A percentile compares a stretch with the other conserved stretches of the same genome.
Conservation (phyloP, 2,888 invertebrate species). For the Nemoura dubitans region DNA sequence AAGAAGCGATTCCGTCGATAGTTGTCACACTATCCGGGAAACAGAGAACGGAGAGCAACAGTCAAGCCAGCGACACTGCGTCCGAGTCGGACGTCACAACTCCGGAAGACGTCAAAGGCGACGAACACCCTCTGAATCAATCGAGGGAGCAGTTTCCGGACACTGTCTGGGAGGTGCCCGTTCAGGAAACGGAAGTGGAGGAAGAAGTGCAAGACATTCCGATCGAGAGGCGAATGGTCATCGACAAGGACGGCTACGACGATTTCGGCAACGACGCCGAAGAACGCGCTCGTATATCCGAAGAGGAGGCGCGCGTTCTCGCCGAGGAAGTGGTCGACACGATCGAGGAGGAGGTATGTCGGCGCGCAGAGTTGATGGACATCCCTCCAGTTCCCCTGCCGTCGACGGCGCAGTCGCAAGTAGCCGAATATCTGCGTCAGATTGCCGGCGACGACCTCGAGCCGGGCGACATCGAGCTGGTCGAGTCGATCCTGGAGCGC, state of each 20-base stretch:
- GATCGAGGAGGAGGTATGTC: constrained; percentile 65
- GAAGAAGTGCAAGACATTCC: constrained; percentile 58
- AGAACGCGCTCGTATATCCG: constrained; percentile 57
- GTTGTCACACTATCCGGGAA: constrained; percentile 60
- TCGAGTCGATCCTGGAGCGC: constrained; percentile 63
- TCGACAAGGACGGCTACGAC: constrained; percentile 57
- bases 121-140: constrained; percentile 50
- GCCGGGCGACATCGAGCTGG: constrained; percentile 61
- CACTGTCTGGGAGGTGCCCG: constrained; percentile 64
- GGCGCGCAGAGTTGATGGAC: constrained; percentile 55
- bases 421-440: constrained; percentile 60
- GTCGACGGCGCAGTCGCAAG: constrained; percentile 57
- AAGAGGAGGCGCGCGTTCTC: constrained; percentile 63
- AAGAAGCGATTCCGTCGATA: constrained; percentile 60
- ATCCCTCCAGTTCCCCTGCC: constrained; percentile 48
- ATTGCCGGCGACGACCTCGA: constrained; percentile 62
- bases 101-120: constrained; percentile 50
- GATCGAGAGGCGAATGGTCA: constrained; percentile 54
- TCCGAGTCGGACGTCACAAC: constrained; percentile 51
- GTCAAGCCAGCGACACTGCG: constrained; percentile 51
- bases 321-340: constrained; percentile 64
- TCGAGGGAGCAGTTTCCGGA: constrained; percentile 63
- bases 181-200: constrained; percentile 59
- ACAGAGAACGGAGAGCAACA: constrained; percentile 55
- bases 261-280: constrained; percentile 57